A percentile compares a stretch with the other conserved stretches of the same genome.
Conservation (phyloP, 2,113 vertebrate species). For the Megalops atlanticus region DNA sequence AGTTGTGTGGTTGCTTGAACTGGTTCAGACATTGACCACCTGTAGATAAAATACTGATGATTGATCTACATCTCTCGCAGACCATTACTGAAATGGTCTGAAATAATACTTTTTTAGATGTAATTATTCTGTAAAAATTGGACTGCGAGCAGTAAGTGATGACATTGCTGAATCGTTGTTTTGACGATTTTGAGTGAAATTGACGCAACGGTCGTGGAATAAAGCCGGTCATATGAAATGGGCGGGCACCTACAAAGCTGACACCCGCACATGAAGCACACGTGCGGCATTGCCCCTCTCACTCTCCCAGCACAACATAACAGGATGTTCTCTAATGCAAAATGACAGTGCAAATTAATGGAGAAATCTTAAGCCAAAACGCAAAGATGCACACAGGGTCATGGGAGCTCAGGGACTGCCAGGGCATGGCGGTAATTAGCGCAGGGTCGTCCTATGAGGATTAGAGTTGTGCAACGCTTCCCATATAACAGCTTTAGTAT, state of each 20-base stretch:
- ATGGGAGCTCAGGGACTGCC: background rate
- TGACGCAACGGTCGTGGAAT: background rate
- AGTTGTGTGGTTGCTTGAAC: background rate
- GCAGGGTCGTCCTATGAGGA: background rate
- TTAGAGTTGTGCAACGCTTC: slow-evolving; percentile 3
- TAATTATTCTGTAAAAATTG: background rate
- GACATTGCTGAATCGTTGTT: background rate
- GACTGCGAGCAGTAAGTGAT: background rate
- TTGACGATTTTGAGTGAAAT: background rate
- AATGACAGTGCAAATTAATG: slow-evolving; percentile 12
- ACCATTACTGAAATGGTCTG: slow-evolving; percentile 38
- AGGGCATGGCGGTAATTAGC: background rate
- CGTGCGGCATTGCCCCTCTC: background rate
- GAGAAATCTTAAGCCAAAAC: slow-evolving; percentile 1
- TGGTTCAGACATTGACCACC: background rate
- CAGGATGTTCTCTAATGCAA: background rate
- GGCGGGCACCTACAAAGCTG: background rate
- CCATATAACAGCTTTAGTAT: background rate
- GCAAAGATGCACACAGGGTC: background rate
- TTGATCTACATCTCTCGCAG: slow-evolving; percentile 39
- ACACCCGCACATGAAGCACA: background rate
- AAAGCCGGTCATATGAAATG: background rate
- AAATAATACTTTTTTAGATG: slow-evolving; percentile 21
- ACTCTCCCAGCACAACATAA: background rate
- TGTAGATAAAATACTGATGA: slow-evolving; percentile 30